phyloP scores from a whole-genome alignment of 2,797 vertebrate genomes.

The Pyrocephalus nanus region DNA sequence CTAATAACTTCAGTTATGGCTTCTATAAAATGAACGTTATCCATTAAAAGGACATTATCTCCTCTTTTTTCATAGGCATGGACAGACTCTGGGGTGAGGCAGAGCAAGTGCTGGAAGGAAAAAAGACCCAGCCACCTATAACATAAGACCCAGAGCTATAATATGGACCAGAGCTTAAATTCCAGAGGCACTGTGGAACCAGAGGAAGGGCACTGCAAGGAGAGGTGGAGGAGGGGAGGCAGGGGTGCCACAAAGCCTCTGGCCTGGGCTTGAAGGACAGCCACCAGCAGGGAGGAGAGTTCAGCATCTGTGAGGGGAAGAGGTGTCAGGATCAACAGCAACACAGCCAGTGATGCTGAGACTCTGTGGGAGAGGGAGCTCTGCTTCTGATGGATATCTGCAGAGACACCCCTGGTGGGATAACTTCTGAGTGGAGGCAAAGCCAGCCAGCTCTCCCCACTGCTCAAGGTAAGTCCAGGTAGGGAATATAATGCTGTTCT shows the following conservation, averaged over 20 bases:
- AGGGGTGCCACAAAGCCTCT: accelerated
- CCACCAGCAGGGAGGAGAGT: not conserved
- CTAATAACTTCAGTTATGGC: not conserved
- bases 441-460: not conserved
- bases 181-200: not conserved
- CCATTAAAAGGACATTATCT: not conserved
- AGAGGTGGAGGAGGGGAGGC: not conserved
- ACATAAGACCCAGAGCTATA: not conserved
- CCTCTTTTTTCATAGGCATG: not conserved
- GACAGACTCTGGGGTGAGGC: not conserved
- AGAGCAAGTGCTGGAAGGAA: not conserved
- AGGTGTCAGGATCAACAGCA: not conserved
- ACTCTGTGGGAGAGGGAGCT: not conserved
- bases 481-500: not conserved
- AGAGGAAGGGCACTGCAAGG: not conserved
- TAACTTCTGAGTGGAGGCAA: not conserved
- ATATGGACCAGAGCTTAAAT: not conserved
- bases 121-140: not conserved
- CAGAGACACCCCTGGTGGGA: not conserved
- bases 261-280: not conserved
- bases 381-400: not conserved
- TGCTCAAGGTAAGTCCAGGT: not conserved
- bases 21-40: not conserved
- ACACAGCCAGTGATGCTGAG: not conserved
- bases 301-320: not conserved